Conservation (phyloP, 2,888 invertebrate species). For the Hirtodrosophila trivittata region DNA sequence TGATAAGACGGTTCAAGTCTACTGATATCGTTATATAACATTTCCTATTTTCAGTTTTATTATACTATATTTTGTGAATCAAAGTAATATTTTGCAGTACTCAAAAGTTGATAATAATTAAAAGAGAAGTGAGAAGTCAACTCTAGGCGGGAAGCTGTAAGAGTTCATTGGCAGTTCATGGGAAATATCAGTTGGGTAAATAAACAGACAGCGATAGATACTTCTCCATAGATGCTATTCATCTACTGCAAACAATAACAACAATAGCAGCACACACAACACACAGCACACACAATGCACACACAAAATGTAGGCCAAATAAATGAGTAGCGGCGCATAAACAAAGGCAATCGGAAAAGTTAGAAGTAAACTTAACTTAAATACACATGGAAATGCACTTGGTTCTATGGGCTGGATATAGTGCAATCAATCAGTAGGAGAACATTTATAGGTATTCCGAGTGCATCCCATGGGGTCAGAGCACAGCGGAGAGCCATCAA, state of each 20-base stretch:
- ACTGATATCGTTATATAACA: too few relatives aligned
- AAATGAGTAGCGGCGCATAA: constrained; percentile 48
- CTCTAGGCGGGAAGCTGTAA: too few relatives aligned
- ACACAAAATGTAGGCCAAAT: constrained; percentile 67
- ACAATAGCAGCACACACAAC: constrained; percentile 9
- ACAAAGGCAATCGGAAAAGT: constrained; percentile 48
- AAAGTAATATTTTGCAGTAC: too few relatives aligned
- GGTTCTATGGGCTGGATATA: constrained; percentile 33
- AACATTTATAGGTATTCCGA: constrained; percentile 44
- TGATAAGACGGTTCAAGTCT: too few relatives aligned
- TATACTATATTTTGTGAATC: too few relatives aligned
- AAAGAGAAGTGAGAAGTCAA: too few relatives aligned
- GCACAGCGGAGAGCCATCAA: constrained; percentile 38
- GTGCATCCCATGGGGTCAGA: constrained; percentile 12
- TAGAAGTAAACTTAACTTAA: constrained; percentile 53
- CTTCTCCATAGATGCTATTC: constrained; percentile 16
- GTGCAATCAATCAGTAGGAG: constrained; percentile 63
- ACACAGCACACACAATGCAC: constrained; percentile 7
- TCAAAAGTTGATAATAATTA: too few relatives aligned
- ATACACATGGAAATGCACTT: constrained; percentile 35
- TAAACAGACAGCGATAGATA: constrained; percentile 28
- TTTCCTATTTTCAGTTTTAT: too few relatives aligned
- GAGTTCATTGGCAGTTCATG: constrained; percentile 69
- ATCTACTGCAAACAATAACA: constrained; percentile 41
- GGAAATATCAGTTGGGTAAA: constrained; percentile 38